phyloP scores from a whole-genome alignment of 2,113 vertebrate genomes.

The Nothobranchius kuhntae region DNA sequence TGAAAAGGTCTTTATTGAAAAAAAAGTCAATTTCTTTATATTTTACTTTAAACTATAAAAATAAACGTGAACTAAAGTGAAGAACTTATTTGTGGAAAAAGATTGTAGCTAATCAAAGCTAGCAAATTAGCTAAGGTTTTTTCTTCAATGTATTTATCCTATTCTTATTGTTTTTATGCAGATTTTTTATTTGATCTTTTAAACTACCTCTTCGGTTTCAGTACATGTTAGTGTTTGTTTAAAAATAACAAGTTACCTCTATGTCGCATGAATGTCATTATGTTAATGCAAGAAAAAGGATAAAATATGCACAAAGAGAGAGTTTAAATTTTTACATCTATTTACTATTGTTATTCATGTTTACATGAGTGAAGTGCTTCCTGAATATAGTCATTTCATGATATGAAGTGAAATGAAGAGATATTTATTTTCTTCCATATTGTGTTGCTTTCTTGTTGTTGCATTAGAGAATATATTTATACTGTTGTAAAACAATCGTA shows the following conservation, averaged over 20 bases:
- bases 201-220: slow-evolving; percentile 48
- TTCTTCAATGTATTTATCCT: no score
- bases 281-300: neutral
- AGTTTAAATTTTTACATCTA: no score
- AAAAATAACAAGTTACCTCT: neutral
- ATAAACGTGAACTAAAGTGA: neutral
- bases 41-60: no score
- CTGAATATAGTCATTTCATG: neutral
- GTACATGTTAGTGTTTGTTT: slow-evolving; percentile 10
- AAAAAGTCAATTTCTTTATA: no score
- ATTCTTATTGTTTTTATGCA: no score
- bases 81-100: neutral
- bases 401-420: neutral
- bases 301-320: neutral
- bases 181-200: neutral
- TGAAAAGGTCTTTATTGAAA: no score
- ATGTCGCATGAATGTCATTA: slow-evolving; percentile 4
- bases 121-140: neutral
- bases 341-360: no score
- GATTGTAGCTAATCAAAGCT: neutral
- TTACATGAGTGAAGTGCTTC: slow-evolving; percentile 20
- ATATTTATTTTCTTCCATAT: neutral
- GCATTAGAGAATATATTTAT: slow-evolving; percentile 55
- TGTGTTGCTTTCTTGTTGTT: slow-evolving; percentile 14
- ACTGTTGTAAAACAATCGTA: slow-evolving; percentile 28